Base-by-base conservation (phyloP, 2,888 invertebrate species). In the Papilio protenor region DNA sequence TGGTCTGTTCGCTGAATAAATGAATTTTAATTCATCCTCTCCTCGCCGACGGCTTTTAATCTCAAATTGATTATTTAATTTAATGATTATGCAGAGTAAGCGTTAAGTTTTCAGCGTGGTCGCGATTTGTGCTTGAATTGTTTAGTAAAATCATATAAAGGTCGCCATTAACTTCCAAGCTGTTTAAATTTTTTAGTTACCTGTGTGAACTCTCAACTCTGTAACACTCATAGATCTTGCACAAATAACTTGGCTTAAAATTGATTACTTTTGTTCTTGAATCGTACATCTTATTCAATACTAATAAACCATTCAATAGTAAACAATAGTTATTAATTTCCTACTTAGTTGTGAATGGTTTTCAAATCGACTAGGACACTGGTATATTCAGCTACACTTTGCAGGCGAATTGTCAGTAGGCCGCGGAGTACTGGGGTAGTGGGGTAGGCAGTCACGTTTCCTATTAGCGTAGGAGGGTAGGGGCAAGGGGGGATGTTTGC, bases 391-490 rank as follows among this genome's bases (percentile, higher is more conserved):
- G 23, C 49, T 16, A 73, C 33, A 47, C 73, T 77, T 69, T 69
- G 69, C 27, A 55, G 66, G 73, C 55, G 59, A 72, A 45, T 64
- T 72, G 49, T 61, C 72, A 55, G 52, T 27, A 66, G 71, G 75
- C 79, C 75, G 80, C 70, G 57, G 76, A 76, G 69, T 79, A 78
- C 72, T 6, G 6, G 61, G 59, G 71, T 79, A 78, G 75, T 12
- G 59, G 59, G 59, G 73, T 79, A 78, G 76, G 70, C 77, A 78
- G 79, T 82, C 84, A 86, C 84, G 86, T 85, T 84, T 85, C 85
- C 84, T 81, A 87, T 86, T 87, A 81, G 83, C 82, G 66, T 21
- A 21, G 72, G 79, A 80, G 77, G 77, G 79, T 55, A 73, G 69
- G 75, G 27, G 55, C 52, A 52, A 72, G 75, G 61, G 76, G 75